phyloP scores from a whole-genome alignment of 2,797 vertebrate species.

The Phalloptychus januarius region DNA sequence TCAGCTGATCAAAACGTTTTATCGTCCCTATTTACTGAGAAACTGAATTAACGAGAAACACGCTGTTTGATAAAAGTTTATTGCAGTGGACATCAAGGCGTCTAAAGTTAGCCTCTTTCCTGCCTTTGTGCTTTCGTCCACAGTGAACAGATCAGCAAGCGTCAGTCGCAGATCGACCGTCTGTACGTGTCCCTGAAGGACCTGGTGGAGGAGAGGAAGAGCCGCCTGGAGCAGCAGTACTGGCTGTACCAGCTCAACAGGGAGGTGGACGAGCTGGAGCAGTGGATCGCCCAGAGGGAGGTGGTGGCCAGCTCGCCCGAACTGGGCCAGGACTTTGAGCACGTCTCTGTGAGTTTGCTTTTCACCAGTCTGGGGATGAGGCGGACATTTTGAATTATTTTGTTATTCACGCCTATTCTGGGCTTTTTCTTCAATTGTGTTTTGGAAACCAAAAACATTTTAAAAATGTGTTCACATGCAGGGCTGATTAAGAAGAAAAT shows the following conservation, averaged over 20 bases:
- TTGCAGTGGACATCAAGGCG: no score
- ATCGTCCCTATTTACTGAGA: no score
- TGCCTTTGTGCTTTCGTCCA: background rate
- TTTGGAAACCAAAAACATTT: background rate
- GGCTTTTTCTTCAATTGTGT: background rate
- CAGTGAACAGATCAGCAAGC: slow-evolving; percentile 94
- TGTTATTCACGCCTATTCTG: no score
- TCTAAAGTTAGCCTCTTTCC: background rate
- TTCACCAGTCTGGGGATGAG: background rate
- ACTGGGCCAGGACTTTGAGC: slow-evolving; percentile 94
- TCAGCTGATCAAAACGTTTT: background rate
- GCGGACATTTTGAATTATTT: background rate
- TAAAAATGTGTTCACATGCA: background rate
- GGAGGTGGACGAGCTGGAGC: slow-evolving; percentile 95
- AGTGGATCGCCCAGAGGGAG: slow-evolving; percentile 96
- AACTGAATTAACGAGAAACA: background rate
- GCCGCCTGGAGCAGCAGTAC: slow-evolving; percentile 92
- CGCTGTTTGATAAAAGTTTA: background rate
- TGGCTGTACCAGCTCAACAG: slow-evolving; percentile 95
- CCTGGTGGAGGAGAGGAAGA: slow-evolving; percentile 91
- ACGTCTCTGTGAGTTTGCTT: slow-evolving; percentile 86
- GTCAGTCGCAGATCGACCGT: slow-evolving; percentile 95
- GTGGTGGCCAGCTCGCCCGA: slow-evolving; percentile 93
- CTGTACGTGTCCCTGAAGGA: slow-evolving; percentile 97
- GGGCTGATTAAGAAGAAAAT: background rate